These are phyloP conservation scores for Synergus japonicus DNA, from an alignment of 2,888 invertebrate species.

Conservation along the genomic window DNA sequence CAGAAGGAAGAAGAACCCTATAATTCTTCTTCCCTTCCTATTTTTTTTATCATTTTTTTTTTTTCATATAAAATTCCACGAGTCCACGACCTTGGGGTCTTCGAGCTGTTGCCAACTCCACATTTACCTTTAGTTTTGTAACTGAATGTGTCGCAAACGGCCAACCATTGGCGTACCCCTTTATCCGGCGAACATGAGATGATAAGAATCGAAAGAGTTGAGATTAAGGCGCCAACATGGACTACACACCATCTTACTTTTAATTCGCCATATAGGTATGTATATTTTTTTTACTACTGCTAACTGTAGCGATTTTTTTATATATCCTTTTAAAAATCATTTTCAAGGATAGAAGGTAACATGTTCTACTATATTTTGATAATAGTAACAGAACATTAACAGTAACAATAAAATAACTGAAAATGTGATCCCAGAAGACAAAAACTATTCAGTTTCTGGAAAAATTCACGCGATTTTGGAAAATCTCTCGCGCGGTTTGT, in stretches of 20 bases:
- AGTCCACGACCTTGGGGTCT: neutral
- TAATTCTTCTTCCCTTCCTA: neutral
- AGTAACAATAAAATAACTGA: too few species aligned
- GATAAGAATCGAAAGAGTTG: neutral
- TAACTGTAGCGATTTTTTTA: too few species aligned
- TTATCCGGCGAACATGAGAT: slow-evolving; percentile 63
- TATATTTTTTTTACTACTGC: too few species aligned
- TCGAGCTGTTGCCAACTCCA: slow-evolving; percentile 67
- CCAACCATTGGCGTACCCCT: slow-evolving; percentile 64
- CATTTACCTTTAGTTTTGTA: slow-evolving; percentile 42
- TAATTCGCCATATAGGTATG: neutral
- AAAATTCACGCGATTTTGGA: too few species aligned
- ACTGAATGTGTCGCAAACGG: slow-evolving; percentile 69
- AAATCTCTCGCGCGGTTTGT: too few species aligned
- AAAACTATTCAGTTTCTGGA: too few species aligned
- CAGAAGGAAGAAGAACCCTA: too few species aligned
- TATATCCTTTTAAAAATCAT: too few species aligned
- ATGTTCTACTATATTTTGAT: too few species aligned
- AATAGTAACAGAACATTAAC: too few species aligned
- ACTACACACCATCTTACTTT: neutral
- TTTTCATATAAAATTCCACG: neutral
- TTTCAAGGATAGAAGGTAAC: too few species aligned
- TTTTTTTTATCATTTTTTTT: neutral
- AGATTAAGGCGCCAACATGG: neutral
- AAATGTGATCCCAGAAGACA: too few species aligned